Percentiles rank a stretch among this genome's conserved stretches.
These are phyloP conservation scores for Agrochola litura DNA, from an alignment of 2,888 invertebrate genomes.

Conservation along the genomic window DNA sequence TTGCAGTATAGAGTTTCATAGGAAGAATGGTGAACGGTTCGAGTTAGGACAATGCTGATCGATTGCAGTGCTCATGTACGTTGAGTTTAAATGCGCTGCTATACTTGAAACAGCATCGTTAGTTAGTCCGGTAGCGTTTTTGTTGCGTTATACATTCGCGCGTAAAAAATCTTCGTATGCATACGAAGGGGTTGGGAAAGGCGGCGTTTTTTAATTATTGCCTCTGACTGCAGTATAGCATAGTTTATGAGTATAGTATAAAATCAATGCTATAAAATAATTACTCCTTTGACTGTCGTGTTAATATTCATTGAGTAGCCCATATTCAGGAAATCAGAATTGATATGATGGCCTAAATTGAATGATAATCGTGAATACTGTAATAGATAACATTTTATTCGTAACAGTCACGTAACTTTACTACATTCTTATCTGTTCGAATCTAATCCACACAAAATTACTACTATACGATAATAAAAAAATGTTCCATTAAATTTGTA, in stretches of 20 bases:
- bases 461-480: constrained; percentile 27
- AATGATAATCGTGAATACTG: not conserved
- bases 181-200: not conserved
- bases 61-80: not conserved
- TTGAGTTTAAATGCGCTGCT: not conserved
- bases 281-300: too few relatives aligned
- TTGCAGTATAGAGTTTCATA: not conserved
- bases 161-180: not conserved
- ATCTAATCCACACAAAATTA: constrained; percentile 10
- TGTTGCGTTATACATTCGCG: too few relatives aligned
- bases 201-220: not conserved
- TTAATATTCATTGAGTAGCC: not conserved
- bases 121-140: not conserved
- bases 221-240: not conserved
- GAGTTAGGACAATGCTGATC: not conserved
- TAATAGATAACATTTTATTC: constrained; percentile 15
- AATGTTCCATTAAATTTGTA: not conserved
- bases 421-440: constrained; percentile 15
- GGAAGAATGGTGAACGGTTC: not conserved
- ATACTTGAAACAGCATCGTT: not conserved
- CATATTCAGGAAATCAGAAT: not conserved
- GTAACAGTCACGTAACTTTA: constrained; percentile 37
- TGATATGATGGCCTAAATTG: constrained; percentile 1
- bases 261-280: not conserved
- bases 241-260: not conserved